A percentile compares a stretch with the other conserved stretches of the same genome.
These are phyloP conservation scores for Tadarida brasiliensis DNA, from an alignment of 2,797 vertebrate species.

Conservation along the genomic window DNA sequence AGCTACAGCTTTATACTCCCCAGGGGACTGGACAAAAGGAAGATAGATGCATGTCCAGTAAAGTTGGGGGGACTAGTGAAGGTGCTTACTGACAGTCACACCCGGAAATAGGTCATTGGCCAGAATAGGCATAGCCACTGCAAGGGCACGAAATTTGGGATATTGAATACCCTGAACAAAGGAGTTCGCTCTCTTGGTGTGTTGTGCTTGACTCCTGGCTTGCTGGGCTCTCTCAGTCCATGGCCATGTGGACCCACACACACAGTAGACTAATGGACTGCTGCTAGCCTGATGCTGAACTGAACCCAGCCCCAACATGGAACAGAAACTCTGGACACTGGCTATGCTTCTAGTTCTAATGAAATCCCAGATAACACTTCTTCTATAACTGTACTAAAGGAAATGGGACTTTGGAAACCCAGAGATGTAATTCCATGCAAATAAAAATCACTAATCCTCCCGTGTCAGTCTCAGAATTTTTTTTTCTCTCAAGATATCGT, in stretches of 20 bases:
- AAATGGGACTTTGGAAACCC: neutral
- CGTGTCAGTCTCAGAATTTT: neutral
- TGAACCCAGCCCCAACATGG: neutral
- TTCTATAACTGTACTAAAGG: neutral
- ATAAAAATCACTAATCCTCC: neutral
- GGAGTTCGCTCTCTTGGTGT: neutral
- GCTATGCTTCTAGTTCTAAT: neutral
- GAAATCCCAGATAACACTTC: neutral
- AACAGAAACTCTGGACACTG: neutral
- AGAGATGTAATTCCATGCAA: neutral
- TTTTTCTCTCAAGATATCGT: neutral
- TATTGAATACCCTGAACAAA: neutral
- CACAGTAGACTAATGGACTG: neutral
- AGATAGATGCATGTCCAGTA: neutral
- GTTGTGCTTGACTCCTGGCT: neutral
- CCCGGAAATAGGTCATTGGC: neutral
- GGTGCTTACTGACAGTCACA: neutral
- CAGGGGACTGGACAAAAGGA: neutral
- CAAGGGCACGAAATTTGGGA: neutral
- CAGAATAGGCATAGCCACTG: neutral
- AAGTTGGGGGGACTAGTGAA: neutral
- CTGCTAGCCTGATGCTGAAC: neutral
- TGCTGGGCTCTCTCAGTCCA: neutral
- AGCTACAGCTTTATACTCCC: neutral
- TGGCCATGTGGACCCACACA: neutral